Percentiles rank a stretch among this genome's conserved stretches.
phyloP scores from a whole-genome alignment of 2,113 vertebrate species.

The Chionomys nivalis region DNA sequence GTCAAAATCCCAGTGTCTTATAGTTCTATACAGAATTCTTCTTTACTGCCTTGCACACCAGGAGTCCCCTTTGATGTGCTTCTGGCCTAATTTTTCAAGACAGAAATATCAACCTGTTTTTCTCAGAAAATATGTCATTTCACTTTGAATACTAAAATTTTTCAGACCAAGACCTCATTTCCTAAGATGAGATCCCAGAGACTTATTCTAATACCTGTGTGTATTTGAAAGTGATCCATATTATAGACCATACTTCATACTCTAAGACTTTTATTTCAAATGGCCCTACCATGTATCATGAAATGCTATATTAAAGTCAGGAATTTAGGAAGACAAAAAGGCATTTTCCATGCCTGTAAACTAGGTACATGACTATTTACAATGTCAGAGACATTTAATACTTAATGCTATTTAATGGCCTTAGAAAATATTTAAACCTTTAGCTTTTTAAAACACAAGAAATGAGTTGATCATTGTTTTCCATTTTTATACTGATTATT shows the following conservation, averaged over 20 bases:
- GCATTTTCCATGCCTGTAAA: not conserved
- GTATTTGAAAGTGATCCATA: not conserved
- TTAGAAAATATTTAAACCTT: not conserved
- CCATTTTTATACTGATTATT: not conserved
- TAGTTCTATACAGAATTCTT: conserved; percentile 39
- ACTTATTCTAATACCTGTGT: not conserved
- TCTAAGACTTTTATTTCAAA: conserved; percentile 31
- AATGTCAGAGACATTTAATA: not conserved
- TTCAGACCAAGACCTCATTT: not conserved
- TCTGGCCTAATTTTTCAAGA: conserved; percentile 69
- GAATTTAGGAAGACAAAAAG: conserved; percentile 7
- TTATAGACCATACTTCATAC: not conserved
- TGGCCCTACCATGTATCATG: not conserved
- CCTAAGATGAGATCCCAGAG: conserved; percentile 1
- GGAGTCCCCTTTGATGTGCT: conserved; percentile 67
- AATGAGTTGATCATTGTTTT: not conserved
- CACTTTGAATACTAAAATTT: conserved; percentile 36
- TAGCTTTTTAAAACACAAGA: not conserved
- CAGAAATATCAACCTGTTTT: conserved; percentile 57
- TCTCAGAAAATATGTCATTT: conserved; percentile 43
- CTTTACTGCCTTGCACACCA: conserved; percentile 65
- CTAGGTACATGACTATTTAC: not conserved
- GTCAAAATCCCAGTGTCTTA: conserved; percentile 50
- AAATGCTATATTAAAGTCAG: not conserved
- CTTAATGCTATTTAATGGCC: not conserved